Conservation (phyloP, 2,888 invertebrate genomes). For the Hecatera dysodea region DNA sequence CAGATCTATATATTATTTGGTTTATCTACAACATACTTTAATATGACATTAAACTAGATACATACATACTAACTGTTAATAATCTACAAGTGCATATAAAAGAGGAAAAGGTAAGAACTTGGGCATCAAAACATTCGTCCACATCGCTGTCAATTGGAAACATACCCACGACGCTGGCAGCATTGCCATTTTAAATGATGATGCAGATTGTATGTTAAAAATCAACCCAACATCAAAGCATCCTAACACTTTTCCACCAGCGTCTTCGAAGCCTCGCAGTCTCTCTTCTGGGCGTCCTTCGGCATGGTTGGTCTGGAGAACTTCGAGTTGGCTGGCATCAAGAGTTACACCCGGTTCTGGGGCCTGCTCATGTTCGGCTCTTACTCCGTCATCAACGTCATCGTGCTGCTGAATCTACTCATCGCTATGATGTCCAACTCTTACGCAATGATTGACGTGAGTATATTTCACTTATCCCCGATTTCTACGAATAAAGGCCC, state of each 20-base stretch:
- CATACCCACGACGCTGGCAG: background rate
- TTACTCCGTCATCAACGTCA: slow-evolving; percentile 98
- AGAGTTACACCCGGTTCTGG: slow-evolving; percentile 98
- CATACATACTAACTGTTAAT: too few species aligned
- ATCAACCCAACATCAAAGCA: background rate
- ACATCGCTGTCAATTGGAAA: background rate
- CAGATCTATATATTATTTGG: too few species aligned
- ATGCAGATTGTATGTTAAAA: background rate
- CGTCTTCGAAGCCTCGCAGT: slow-evolving; percentile 98
- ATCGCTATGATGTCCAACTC: slow-evolving; percentile 99
- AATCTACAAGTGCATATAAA: too few species aligned
- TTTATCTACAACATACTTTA: too few species aligned
- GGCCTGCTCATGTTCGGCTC: slow-evolving; percentile 98
- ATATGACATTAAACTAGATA: too few species aligned
- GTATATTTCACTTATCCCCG: slow-evolving; percentile 69
- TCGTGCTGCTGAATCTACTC: slow-evolving; percentile 97
- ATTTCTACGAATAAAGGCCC: too few species aligned
- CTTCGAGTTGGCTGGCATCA: slow-evolving; percentile 97
- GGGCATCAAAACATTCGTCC: too few species aligned
- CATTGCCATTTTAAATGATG: background rate
- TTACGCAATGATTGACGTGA: slow-evolving; percentile 97
- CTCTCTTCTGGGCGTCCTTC: slow-evolving; percentile 98
- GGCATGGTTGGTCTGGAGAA: slow-evolving; percentile 97
- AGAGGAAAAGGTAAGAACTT: too few species aligned
- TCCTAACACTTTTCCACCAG: slow-evolving; percentile 84